These are phyloP conservation scores for Lamellibrachia satsuma DNA, from an alignment of 2,888 invertebrate species.

Conservation along the genomic window DNA sequence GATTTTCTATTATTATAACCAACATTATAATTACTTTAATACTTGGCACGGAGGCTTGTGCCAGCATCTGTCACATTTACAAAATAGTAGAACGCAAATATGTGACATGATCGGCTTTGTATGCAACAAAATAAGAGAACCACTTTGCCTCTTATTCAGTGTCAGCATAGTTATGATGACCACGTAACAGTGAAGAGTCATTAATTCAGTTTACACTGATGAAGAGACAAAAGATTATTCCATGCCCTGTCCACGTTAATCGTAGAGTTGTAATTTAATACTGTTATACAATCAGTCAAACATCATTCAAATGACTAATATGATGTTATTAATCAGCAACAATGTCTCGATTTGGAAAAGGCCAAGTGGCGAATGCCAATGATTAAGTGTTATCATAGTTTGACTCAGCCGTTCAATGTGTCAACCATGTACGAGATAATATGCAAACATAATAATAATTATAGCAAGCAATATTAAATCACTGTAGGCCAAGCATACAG, in stretches of 20 bases:
- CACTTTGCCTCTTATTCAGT: background rate
- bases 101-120: background rate
- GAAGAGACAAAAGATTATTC: background rate
- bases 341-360: background rate
- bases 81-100: background rate
- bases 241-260: background rate
- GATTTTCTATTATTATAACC: background rate
- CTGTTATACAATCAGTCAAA: background rate
- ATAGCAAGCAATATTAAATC: too few species aligned
- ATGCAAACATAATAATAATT: too few species aligned
- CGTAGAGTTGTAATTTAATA: background rate
- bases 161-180: background rate
- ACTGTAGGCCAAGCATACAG: too few species aligned
- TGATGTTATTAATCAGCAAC: background rate
- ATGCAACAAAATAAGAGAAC: background rate
- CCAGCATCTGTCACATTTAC: background rate
- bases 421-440: too few species aligned
- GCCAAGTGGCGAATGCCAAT: background rate
- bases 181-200: background rate
- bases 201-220: background rate
- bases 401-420: too few species aligned
- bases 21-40: background rate
- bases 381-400: background rate
- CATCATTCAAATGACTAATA: background rate
- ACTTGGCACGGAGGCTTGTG: background rate